Evolutionary conservation across 1,140 invertebrate species (phyloP).

Genomic region (Phthorimaea operculella): DNA sequence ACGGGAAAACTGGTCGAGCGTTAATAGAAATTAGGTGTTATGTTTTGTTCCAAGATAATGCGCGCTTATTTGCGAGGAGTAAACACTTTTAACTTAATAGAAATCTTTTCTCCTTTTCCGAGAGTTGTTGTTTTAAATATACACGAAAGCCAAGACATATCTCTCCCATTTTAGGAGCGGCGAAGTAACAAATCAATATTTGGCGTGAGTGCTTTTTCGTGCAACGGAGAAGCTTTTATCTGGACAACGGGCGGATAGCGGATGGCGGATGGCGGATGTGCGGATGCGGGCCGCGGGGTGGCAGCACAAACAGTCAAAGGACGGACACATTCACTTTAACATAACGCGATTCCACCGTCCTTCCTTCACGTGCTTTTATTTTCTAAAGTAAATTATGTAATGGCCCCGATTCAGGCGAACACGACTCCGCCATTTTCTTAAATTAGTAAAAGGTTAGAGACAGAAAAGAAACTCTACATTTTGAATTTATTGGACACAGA

Average conservation of each 20-base stretch:
- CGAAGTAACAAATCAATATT: slow-evolving; percentile 67
- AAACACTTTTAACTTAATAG: neutral
- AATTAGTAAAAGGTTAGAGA: no score
- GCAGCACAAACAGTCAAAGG: slow-evolving; percentile 58
- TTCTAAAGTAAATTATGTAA: slow-evolving; percentile 1
- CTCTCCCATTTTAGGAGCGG: slow-evolving; percentile 51
- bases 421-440: no score
- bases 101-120: slow-evolving; percentile 3
- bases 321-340: slow-evolving; percentile 61
- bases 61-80: no score
- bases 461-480: no score
- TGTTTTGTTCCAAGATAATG: no score
- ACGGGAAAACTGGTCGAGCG: no score
- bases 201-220: slow-evolving; percentile 67
- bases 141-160: slow-evolving; percentile 31
- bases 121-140: slow-evolving; percentile 14
- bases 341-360: slow-evolving; percentile 33
- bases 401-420: neutral
- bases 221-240: slow-evolving; percentile 67
- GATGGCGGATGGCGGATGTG: no score
- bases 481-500: no score
- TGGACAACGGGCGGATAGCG: slow-evolving; percentile 57
- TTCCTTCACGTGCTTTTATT: slow-evolving; percentile 1
- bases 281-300: slow-evolving; percentile 17
- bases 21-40: no score